These are phyloP conservation scores for Drosophila pseudotakahashii DNA, from an alignment of 2,888 invertebrate species.

Conservation along the genomic window DNA sequence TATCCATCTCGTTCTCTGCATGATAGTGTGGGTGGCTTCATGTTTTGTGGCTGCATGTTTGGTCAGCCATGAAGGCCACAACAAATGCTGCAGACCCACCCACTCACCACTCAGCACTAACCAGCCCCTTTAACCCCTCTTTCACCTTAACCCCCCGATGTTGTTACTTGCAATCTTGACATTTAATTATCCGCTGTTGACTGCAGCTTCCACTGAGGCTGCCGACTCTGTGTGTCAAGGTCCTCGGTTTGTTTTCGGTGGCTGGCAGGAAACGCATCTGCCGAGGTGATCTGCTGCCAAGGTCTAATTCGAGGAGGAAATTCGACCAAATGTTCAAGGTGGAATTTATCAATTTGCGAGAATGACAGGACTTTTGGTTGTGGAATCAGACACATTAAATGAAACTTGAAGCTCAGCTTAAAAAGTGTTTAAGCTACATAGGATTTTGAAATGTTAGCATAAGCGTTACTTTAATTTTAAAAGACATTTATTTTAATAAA, in stretches of 20 bases:
- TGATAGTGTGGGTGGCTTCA: conserved; percentile 12
- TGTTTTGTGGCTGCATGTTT: conserved; percentile 37
- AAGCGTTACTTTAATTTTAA: neutral
- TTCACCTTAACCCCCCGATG: conserved; percentile 9
- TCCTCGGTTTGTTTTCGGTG: conserved; percentile 32
- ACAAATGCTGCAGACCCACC: conserved; percentile 14
- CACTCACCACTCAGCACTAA: neutral
- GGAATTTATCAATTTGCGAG: conserved; percentile 9
- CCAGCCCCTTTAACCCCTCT: neutral
- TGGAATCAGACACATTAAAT: neutral
- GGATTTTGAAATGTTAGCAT: neutral
- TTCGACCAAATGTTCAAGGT: conserved; percentile 38
- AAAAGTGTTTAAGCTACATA: neutral
- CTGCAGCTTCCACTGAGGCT: conserved; percentile 29
- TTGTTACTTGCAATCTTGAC: conserved; percentile 57
- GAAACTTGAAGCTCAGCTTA: neutral
- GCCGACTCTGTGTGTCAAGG: conserved; percentile 57
- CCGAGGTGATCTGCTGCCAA: conserved; percentile 25
- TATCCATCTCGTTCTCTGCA: neutral
- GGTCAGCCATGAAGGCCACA: conserved; percentile 40
- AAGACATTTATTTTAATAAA: too few species aligned
- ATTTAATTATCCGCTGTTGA: conserved; percentile 62
- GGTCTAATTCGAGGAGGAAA: conserved; percentile 31
- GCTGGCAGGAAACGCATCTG: conserved; percentile 14
- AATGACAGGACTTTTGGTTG: conserved; percentile 2